Percentiles rank a stretch among this genome's conserved stretches.
Conservation (phyloP, 1,140 invertebrate species). For the Lordiphosa collinella region DNA sequence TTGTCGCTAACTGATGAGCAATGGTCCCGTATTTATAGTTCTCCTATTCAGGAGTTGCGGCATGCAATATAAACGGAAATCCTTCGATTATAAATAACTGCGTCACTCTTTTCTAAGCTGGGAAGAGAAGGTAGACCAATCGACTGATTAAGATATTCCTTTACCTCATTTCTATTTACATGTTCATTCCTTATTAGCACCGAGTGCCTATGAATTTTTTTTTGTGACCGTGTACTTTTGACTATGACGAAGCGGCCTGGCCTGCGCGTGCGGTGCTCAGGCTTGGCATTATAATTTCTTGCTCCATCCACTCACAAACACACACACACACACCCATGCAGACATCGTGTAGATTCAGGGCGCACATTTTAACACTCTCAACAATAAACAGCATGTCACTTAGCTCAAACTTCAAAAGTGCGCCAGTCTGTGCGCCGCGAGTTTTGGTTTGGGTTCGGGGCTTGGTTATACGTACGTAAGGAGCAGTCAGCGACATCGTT, state of each 20-base stretch:
- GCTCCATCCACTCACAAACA: constrained; percentile 32
- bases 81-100: too few species aligned
- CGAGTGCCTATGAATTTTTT: constrained; percentile 10
- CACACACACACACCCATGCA: constrained; percentile 16
- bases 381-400: constrained; percentile 80
- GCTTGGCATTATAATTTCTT: constrained; percentile 78
- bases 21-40: too few species aligned
- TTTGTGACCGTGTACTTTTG: constrained; percentile 38
- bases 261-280: constrained; percentile 59
- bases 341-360: constrained; percentile 35
- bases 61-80: too few species aligned
- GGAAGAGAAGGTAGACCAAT: too few species aligned
- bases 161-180: too few species aligned
- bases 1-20: too few species aligned
- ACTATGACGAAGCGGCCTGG: constrained; percentile 19
- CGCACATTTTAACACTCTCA: constrained; percentile 78
- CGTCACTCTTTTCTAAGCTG: too few species aligned
- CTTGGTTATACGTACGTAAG: background rate
- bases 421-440: constrained; percentile 41
- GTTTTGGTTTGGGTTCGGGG: background rate
- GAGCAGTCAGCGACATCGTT: constrained; percentile 73
- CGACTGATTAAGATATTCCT: too few species aligned
- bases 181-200: background rate
- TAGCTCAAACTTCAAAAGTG: constrained; percentile 79
- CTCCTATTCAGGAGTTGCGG: too few species aligned